Conservation (phyloP, 2,113 vertebrate genomes). For the Australoheros scitulus region DNA sequence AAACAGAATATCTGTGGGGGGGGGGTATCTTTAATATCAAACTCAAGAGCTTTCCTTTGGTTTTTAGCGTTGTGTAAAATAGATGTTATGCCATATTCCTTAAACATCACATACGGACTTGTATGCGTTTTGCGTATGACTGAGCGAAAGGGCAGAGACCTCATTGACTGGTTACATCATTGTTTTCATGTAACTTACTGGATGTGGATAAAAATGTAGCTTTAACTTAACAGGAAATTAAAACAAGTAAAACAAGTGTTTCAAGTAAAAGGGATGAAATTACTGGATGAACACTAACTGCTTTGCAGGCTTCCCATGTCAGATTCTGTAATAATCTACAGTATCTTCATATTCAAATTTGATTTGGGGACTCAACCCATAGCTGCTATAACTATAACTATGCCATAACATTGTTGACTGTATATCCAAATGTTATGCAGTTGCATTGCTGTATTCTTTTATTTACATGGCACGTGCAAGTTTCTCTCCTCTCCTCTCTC, state of each 20-base stretch:
- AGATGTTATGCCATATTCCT: neutral
- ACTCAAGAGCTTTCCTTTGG: neutral
- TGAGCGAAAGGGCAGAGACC: slow-evolving; percentile 16
- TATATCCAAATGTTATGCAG: slow-evolving; percentile 10
- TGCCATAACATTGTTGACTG: neutral
- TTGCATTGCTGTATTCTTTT: neutral
- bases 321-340: neutral
- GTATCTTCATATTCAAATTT: neutral
- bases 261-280: slow-evolving; percentile 27
- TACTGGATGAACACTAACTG: neutral
- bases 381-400: neutral
- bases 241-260: neutral
- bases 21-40: neutral
- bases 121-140: slow-evolving; percentile 7
- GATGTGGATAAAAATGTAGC: slow-evolving; percentile 26
- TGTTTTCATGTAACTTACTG: slow-evolving; percentile 16
- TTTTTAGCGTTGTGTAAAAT: slow-evolving; percentile 22
- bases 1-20: neutral
- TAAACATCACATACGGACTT: slow-evolving; percentile 14
- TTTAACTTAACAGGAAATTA: slow-evolving; percentile 31
- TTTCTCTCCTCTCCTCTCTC: slow-evolving; percentile 5
- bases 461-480: slow-evolving; percentile 13
- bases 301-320: neutral
- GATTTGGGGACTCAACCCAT: neutral
- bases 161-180: slow-evolving; percentile 47